phyloP scores from a whole-genome alignment of 2,797 vertebrate species.

The Siniperca undulata region DNA sequence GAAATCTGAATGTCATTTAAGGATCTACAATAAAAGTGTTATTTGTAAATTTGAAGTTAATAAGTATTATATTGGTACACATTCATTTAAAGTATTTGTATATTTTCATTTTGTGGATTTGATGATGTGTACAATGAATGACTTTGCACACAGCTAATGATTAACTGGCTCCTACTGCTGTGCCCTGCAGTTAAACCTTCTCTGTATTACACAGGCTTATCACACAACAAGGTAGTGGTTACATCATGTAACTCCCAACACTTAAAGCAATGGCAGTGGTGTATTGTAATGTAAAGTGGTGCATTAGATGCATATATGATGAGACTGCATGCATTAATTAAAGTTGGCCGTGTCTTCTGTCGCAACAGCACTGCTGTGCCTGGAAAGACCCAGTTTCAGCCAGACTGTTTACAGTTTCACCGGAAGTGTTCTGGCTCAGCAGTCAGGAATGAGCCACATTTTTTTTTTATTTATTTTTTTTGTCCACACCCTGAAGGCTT shows the following conservation, averaged over 20 bases:
- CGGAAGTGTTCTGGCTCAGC: constrained; percentile 46
- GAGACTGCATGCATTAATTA: background rate
- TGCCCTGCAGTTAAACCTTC: background rate
- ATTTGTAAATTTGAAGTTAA: background rate
- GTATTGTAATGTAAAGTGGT: background rate
- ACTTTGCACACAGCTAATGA: constrained; percentile 45
- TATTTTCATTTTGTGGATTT: background rate
- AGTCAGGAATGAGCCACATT: constrained; percentile 37
- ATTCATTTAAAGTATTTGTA: background rate
- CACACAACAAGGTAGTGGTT: background rate
- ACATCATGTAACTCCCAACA: background rate
- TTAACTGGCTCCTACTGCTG: constrained; percentile 31
- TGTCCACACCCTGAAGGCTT: constrained; percentile 30
- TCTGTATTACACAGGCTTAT: background rate
- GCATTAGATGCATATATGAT: background rate
- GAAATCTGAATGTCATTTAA: background rate
- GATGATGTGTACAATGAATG: background rate
- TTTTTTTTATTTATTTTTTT: constrained; percentile 1
- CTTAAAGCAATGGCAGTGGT: constrained; percentile 1
- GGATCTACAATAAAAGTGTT: background rate
- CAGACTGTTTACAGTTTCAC: constrained; percentile 58
- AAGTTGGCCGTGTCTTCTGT: background rate
- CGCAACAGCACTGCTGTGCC: background rate
- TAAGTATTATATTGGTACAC: background rate
- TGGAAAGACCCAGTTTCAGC: constrained; percentile 50